A percentile compares a stretch with the other conserved stretches of the same genome.
Conservation (phyloP, 2,113 vertebrate genomes). For the Delphinapterus leucas region DNA sequence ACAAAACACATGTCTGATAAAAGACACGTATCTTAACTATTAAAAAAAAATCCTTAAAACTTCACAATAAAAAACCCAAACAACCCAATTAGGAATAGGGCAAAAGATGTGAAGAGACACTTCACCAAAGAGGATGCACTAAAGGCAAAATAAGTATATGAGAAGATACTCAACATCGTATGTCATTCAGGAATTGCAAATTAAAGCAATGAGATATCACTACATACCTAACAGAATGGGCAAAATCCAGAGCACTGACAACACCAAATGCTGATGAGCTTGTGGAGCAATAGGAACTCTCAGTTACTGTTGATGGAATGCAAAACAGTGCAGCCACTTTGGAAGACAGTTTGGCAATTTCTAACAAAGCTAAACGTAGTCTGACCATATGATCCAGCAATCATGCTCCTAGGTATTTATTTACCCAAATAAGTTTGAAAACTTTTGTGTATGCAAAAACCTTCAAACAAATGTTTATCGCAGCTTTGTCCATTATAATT, state of each 20-base stretch:
- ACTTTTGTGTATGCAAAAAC: neutral
- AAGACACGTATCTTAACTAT: neutral
- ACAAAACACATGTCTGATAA: neutral
- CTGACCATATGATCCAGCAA: neutral
- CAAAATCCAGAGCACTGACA: neutral
- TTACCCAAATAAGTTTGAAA: neutral
- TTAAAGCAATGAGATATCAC: neutral
- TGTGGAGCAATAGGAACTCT: neutral
- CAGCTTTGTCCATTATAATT: neutral
- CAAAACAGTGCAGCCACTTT: neutral
- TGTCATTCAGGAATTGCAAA: neutral
- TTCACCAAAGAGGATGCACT: neutral
- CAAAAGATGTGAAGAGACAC: neutral
- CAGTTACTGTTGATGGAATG: neutral
- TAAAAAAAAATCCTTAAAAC: neutral
- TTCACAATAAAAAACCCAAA: neutral
- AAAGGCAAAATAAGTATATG: neutral
- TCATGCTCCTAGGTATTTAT: neutral
- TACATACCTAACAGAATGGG: neutral
- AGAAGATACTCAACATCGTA: neutral
- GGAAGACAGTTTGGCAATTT: neutral
- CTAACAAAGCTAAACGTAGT: neutral
- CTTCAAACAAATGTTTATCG: neutral
- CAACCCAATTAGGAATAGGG: neutral
- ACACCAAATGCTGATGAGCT: neutral